These are phyloP conservation scores for Axis porcinus DNA, from an alignment of 2,113 vertebrate genomes.

Conservation along the genomic window DNA sequence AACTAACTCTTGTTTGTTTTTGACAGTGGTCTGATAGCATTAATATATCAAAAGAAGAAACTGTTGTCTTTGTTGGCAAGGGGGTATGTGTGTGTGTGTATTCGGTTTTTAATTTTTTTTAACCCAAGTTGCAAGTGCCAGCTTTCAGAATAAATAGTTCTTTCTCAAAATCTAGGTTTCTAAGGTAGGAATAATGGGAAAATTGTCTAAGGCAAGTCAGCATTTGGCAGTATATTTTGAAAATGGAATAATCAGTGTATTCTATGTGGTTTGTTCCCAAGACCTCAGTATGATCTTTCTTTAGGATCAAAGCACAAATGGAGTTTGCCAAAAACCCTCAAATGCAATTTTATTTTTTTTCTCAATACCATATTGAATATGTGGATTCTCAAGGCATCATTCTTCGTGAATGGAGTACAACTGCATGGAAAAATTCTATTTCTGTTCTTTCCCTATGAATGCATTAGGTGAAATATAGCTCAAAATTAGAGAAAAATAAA, in stretches of 20 bases:
- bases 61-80: neutral
- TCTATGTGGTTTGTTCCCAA: conserved; percentile 37
- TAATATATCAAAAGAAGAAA: conserved; percentile 29
- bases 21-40: conserved; percentile 16
- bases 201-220: conserved; percentile 15
- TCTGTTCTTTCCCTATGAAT: conserved; percentile 15
- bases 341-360: conserved; percentile 21
- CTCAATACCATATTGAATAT: neutral
- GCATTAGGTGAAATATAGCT: conserved; percentile 12
- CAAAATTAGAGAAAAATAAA: conserved; percentile 35
- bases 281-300: conserved; percentile 19
- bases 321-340: conserved; percentile 46
- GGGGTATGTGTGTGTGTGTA: neutral
- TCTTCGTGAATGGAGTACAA: conserved; percentile 36
- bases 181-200: neutral
- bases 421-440: conserved; percentile 37
- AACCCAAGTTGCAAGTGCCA: neutral
- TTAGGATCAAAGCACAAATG: conserved; percentile 36
- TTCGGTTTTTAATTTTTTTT: neutral
- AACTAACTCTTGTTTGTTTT: conserved; percentile 29
- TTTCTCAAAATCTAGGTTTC: neutral
- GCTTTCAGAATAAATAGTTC: conserved; percentile 7
- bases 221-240: conserved; percentile 37
- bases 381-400: conserved; percentile 15
- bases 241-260: conserved; percentile 28